Conservation (phyloP, 2,888 invertebrate species). For the Biston betularia region DNA sequence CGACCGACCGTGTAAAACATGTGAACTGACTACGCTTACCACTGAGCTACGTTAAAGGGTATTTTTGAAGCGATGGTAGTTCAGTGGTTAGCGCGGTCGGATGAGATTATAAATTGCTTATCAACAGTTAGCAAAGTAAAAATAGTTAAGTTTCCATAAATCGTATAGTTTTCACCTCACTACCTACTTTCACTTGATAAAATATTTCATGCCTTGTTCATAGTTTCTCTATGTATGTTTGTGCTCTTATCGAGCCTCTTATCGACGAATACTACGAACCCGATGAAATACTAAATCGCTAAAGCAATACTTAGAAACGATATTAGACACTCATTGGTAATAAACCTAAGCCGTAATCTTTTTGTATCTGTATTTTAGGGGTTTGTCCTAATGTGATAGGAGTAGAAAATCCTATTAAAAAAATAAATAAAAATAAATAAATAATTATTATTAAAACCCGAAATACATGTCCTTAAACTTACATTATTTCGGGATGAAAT, state of each 20-base stretch:
- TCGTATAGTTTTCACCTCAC: not conserved
- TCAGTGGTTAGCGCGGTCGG: too few relatives aligned
- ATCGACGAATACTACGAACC: constrained; percentile 38
- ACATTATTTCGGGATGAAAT: not conserved
- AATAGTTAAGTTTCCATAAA: not conserved
- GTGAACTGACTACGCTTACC: too few relatives aligned
- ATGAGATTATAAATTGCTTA: too few relatives aligned
- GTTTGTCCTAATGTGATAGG: constrained; percentile 2
- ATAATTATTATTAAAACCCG: too few relatives aligned
- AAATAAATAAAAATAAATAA: too few relatives aligned
- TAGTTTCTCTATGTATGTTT: not conserved
- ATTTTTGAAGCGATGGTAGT: too few relatives aligned
- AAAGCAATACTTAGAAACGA: constrained; percentile 18
- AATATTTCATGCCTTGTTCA: not conserved
- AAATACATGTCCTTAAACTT: too few relatives aligned
- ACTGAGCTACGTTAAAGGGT: too few relatives aligned
- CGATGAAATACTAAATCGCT: constrained; percentile 4
- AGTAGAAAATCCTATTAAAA: not conserved
- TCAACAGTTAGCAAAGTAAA: not conserved
- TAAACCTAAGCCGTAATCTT: constrained; percentile 1
- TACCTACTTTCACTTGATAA: not conserved
- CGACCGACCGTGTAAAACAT: too few relatives aligned
- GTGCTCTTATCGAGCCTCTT: constrained; percentile 38
- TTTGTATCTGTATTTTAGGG: constrained; percentile 4
- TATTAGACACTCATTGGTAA: constrained; percentile 11